Percentiles rank a stretch among this genome's conserved stretches.
These are phyloP conservation scores for Probaryconus sp. DNA, from an alignment of 1,140 invertebrate species.

Conservation along the genomic window DNA sequence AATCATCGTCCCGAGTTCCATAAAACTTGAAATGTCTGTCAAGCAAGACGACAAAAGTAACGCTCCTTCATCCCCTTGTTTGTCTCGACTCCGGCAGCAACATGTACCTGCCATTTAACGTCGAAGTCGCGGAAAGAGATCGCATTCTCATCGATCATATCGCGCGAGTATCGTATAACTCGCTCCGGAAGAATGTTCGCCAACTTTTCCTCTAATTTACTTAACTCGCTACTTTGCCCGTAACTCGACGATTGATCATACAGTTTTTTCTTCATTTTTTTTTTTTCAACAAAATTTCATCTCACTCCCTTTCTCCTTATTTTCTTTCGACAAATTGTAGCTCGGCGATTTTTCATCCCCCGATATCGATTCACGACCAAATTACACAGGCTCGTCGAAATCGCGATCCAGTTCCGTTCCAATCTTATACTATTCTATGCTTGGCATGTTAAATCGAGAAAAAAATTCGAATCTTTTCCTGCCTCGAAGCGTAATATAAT, in stretches of 20 bases:
- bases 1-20: no score
- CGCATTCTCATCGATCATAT: constrained; percentile 27
- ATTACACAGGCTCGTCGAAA: constrained; percentile 28
- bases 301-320: not conserved
- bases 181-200: constrained; percentile 20
- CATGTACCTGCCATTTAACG: no score
- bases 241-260: constrained; percentile 32
- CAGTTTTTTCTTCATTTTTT: constrained; percentile 10
- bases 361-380: constrained; percentile 35
- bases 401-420: constrained; percentile 20
- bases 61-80: no score
- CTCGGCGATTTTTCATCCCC: constrained; percentile 28
- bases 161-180: constrained; percentile 1
- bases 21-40: no score
- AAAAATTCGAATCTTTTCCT: not conserved
- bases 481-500: not conserved
- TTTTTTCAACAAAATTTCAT: constrained; percentile 28
- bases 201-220: constrained; percentile 42
- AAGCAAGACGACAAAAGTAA: no score
- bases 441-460: constrained; percentile 36
- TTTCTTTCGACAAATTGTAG: constrained; percentile 5
- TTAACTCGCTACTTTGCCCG: constrained; percentile 25
- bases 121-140: no score
- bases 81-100: no score
- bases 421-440: constrained; percentile 23